Percentiles rank a stretch among this genome's conserved stretches.
phyloP scores from a whole-genome alignment of 2,797 vertebrate species.

The Sphenopsis melanotis region DNA sequence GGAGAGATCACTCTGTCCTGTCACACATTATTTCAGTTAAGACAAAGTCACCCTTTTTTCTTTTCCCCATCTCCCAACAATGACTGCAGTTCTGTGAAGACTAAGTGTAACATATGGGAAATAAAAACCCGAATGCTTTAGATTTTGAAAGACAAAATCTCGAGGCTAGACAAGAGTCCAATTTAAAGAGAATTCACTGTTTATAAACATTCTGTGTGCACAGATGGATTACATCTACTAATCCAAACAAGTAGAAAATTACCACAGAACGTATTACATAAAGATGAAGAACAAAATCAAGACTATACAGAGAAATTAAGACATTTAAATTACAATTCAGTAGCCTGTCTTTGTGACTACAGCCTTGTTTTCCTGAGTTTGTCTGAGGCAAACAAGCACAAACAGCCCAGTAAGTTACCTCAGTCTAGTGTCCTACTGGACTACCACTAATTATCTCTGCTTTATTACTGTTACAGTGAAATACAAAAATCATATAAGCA shows the following conservation, averaged over 20 bases:
- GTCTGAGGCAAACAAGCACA: not conserved
- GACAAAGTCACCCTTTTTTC: not conserved
- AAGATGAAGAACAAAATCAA: conserved; percentile 58
- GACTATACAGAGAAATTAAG: conserved; percentile 17
- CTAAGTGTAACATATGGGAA: not conserved
- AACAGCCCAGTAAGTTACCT: not conserved
- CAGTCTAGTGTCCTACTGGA: not conserved
- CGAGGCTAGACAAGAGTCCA: conserved; percentile 7
- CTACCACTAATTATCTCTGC: not conserved
- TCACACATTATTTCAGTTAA: not conserved
- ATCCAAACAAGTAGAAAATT: conserved; percentile 34
- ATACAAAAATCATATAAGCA: not conserved
- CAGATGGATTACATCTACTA: conserved; percentile 29
- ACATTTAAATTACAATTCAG: conserved; percentile 24
- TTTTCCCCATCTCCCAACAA: not conserved
- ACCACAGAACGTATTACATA: not conserved
- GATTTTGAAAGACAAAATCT: conserved; percentile 12
- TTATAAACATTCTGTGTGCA: not conserved
- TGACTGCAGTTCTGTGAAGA: not conserved
- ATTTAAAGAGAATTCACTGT: conserved; percentile 32
- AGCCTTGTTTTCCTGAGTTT: not conserved
- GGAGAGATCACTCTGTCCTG: not conserved
- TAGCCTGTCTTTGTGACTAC: not conserved
- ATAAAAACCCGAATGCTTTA: not conserved
- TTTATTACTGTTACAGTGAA: not conserved